Conservation (phyloP, 2,888 invertebrate species). For the Tetheella fluctuosa region DNA sequence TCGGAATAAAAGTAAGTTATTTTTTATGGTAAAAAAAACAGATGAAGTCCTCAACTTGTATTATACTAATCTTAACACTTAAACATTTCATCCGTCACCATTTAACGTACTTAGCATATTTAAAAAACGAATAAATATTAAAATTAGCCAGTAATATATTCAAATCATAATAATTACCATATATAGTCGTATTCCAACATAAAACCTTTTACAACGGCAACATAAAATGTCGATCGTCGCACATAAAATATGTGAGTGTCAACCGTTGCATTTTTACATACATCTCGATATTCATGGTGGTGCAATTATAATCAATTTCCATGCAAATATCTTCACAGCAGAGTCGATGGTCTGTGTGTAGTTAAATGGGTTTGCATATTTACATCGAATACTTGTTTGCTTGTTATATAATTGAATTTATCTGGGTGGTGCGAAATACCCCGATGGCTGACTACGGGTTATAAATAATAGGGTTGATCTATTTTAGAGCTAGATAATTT, state of each 20-base stretch:
- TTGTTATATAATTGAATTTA: conserved; percentile 42
- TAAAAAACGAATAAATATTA: neutral
- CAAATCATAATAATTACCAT: conserved; percentile 7
- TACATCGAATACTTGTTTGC: conserved; percentile 29
- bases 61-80: neutral
- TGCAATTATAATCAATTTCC: conserved; percentile 45
- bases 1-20: no score
- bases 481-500: no score
- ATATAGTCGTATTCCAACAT: conserved; percentile 13
- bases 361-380: conserved; percentile 31
- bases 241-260: conserved; percentile 30
- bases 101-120: neutral
- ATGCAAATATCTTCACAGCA: conserved; percentile 41
- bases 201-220: conserved; percentile 20
- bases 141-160: conserved; percentile 5
- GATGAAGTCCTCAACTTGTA: neutral
- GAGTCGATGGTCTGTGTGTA: conserved; percentile 14
- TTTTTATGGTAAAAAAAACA: neutral
- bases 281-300: conserved; percentile 23
- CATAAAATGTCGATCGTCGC: conserved; percentile 27
- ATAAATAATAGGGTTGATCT: neutral
- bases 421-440: conserved; percentile 10
- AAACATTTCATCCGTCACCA: neutral
- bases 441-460: neutral
- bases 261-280: conserved; percentile 32